Base-by-base conservation (phyloP, 2,888 invertebrate species). In the Eristalis arbustorum region DNA sequence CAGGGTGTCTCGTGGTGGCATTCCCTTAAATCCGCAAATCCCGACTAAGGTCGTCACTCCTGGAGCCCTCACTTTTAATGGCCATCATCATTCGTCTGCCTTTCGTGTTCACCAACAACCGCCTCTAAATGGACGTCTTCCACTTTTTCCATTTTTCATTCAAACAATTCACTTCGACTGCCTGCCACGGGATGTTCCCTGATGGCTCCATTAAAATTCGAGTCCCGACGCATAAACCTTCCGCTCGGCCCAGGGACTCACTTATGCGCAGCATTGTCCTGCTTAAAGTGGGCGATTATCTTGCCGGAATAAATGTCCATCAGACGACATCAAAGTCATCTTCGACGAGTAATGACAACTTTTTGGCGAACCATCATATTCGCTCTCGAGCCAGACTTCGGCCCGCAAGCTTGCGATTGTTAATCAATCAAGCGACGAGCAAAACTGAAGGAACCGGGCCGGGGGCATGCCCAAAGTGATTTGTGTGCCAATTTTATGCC, bases 251-350 rank as follows among this genome's bases (percentile, higher is more conserved):
- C 56, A 56, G 31, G n/a, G 49, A 66, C 59, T 8, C 18, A 18
- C 49, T 49, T 49, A 49, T 42, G 49, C 23, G 66, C 72, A 28
- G 40, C 31, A 57, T 57, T 61, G 59, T 78, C 69, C 69, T 61
- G 67, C 57, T 25, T 57, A 28, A 83, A 74, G 49, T 79, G 49
- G 73, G 66, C 74, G 79, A 84, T 84, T 79, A 79, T 84, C 74
- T 83, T 64, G 73, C 69, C 74, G 37, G 56, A 59, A 56, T 67
- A 71, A 72, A 72, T 67, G 66, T 76, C 56, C 59, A 68, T 72
- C 66, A 34, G 22, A 40, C 18, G 18, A 22, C 18, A 6, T 37
- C 23, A 28, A 18, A 49, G 8, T 18, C 49, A 25, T 37, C 11
- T 14, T 61, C 8, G 28, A 28, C 57, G 63, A 71, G 23, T 77